Evolutionary conservation across 2,888 invertebrate species (phyloP), one percentile per base, ranked within the genome.

Genomic region (Homarus gammarus): DNA sequence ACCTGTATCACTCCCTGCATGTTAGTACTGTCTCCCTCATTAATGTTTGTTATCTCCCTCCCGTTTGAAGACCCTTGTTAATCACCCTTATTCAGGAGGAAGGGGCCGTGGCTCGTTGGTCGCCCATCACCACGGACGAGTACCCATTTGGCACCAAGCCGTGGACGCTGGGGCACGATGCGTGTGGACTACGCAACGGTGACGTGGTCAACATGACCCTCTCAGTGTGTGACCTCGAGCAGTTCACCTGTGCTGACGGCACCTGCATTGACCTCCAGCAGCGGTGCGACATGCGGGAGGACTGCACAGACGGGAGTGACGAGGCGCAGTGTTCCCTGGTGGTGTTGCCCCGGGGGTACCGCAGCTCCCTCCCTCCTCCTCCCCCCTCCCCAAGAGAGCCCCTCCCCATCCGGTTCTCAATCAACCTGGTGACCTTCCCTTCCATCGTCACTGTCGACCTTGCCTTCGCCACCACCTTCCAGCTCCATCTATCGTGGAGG

Each of bases 301-400:
- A 91, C 81, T 91, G 91, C 40, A 5, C 70, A 0, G 91, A 91
- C 64, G 72, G 61, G n/a, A 91, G 91, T 36, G 91, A 91, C 51
- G 91, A 91, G 38, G 51, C 40, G 27, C 49, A 49, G 15, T 91
- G 91, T 27, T 77, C 82, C 0, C 77, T 88, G 36, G 36, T 91
- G 18, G 33, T 72, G 33, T 22, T 91, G 6, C 91, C 90, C 6
- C 15, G 10, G 8, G 91, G 90, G 1, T 91, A 91, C 44, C 38
- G 56, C 5, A 64, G 78, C 12, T 78, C 75, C n/a, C 78, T 90
- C 1, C 91, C 91, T 0, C 91, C 91, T 6, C 84, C 91, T 1
- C 70, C 91, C 1, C n/a, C 51, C 5, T 18, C 40, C 15, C 40
- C 15, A 10, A 27, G 27, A 8, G 49, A 77, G 0, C 87, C 90